Percentiles rank a stretch among this genome's conserved stretches.
Evolutionary conservation across 2,113 vertebrate species (phyloP).

Genomic region (Nansenia antarctica): DNA sequence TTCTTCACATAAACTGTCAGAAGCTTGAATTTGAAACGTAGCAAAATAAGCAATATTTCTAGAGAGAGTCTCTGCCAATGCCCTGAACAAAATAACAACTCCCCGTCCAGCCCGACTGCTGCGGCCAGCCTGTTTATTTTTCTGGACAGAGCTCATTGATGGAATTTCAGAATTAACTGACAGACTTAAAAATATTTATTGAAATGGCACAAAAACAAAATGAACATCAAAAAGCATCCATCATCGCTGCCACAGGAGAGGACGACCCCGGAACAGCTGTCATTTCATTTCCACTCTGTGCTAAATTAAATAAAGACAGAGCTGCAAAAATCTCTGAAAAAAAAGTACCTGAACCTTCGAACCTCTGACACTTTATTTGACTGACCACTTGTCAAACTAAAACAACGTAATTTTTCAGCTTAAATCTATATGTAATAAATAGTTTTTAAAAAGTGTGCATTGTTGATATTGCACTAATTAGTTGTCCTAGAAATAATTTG

Average conservation of each 20-base stretch:
- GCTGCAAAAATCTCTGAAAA: slow-evolving; percentile 31
- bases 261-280: slow-evolving; percentile 48
- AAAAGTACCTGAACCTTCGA: slow-evolving; percentile 19
- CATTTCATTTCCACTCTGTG: slow-evolving; percentile 52
- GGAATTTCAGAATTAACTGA: slow-evolving; percentile 81
- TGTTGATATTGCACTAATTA: no score
- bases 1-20: slow-evolving; percentile 76
- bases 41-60: slow-evolving; percentile 77
- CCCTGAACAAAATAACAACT: slow-evolving; percentile 71
- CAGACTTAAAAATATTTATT: slow-evolving; percentile 80
- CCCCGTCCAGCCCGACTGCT: slow-evolving; percentile 60
- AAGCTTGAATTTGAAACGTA: slow-evolving; percentile 69
- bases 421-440: slow-evolving; percentile 39
- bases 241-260: slow-evolving; percentile 51
- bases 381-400: slow-evolving; percentile 67
- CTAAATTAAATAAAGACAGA: slow-evolving; percentile 63
- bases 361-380: slow-evolving; percentile 47
- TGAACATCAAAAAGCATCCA: slow-evolving; percentile 68
- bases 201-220: slow-evolving; percentile 70
- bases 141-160: slow-evolving; percentile 72
- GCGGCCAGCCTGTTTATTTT: slow-evolving; percentile 76
- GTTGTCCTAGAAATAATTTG: no score
- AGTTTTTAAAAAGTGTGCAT: no score
- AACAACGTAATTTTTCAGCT: slow-evolving; percentile 39
- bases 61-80: slow-evolving; percentile 63